A percentile compares a stretch with the other conserved stretches of the same genome.
phyloP scores from a whole-genome alignment of 2,888 invertebrate genomes.

The Temnothorax unifasciatus region DNA sequence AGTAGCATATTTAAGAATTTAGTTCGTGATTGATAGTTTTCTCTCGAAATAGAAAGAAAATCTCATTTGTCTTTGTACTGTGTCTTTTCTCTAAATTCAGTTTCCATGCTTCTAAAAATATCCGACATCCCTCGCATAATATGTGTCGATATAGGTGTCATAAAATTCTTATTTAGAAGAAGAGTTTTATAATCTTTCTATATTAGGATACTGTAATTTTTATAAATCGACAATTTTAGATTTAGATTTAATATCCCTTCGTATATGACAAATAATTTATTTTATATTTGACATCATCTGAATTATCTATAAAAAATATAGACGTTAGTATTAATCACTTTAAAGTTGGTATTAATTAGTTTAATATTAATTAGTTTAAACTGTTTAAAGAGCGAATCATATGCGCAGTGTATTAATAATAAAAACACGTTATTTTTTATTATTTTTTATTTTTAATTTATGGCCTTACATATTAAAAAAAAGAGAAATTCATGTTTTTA shows the following conservation, averaged over 20 bases:
- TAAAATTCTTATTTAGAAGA: background rate
- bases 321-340: background rate
- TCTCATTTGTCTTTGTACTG: background rate
- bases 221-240: background rate
- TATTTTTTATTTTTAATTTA: too few species aligned
- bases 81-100: background rate
- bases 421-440: background rate
- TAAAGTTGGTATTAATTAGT: background rate
- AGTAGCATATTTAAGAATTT: background rate
- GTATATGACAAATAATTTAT: slow-evolving; percentile 3
- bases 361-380: background rate
- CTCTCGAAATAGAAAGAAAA: background rate
- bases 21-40: background rate
- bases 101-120: slow-evolving; percentile 13
- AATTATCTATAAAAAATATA: background rate
- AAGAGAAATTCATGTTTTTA: background rate
- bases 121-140: background rate
- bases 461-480: background rate
- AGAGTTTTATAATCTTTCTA: background rate
- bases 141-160: background rate
- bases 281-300: background rate
- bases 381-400: background rate
- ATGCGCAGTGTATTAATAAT: background rate
- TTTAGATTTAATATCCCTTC: background rate
- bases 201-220: background rate